Base-by-base conservation (phyloP, 1,140 invertebrate species). In the Batillaria attramentaria region DNA sequence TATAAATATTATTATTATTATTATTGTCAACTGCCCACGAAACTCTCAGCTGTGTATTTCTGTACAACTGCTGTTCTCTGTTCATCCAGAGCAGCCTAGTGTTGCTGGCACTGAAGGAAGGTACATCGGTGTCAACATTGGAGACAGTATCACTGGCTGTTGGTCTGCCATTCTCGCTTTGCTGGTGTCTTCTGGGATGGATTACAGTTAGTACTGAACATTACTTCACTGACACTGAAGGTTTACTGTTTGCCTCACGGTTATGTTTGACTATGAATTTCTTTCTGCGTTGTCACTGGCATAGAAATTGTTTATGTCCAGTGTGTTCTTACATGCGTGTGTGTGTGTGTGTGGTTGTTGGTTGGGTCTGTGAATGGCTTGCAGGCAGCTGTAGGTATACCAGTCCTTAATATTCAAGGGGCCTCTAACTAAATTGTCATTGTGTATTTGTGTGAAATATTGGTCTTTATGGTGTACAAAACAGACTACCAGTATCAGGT, bases 111-210 rank as follows among this genome's bases (percentile, higher is more conserved):
- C 62, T 89, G 72, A 79, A 81, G 66, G 80, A 86, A 39, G 87
- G 87, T 1, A 86, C 85, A 31, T 62, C 73, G 8, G 33, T 89
- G 3, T 80, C 84, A 13, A 28, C 57, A 0, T 41, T 81, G 41
- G 85, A 87, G 69, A 72, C 83, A 37, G 81, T 87, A 13, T 81
- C 81, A 0, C 70, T 89, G 13, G 77, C 78, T 72, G 77, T 89
- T 69, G 88, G 87, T 20, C 78, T 88, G 13, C 86, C 87, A 60
- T 86, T 82, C 66, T 84, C 86, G 5, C 33, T 89, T 13, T 13
- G 81, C 20, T 88, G 86, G 87, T 84, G 82, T 60, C 69, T 88
- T 16, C 78, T 86, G 37, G 88, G 88, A n/a, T 86, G 83, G 81
- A 20, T 87, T 60, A 79, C 81, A 70, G 86, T 88, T 78, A 84